Evolutionary conservation across 2,888 invertebrate species (phyloP), one percentile per base, ranked within the genome.

Genomic region (Heliconius hortense): DNA sequence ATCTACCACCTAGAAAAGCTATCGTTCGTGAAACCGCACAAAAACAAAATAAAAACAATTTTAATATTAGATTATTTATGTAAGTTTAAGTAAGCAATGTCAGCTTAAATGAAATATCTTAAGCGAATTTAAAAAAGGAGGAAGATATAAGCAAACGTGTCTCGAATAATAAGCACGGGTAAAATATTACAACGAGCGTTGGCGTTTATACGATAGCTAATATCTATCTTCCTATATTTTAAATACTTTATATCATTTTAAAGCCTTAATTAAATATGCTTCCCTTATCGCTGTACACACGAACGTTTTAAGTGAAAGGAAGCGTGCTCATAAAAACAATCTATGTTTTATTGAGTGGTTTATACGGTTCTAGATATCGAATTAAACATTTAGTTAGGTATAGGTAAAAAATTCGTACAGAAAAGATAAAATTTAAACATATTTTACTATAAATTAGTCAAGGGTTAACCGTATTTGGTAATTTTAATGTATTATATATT

Each of bases 321-420:
- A 78, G 72, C 64, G 63, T 56, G 62, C 60, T 62, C 56, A 43
- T 71, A 74, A 79, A 80, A 77, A 79, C 72, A 75, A 80, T 81
- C 80, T 78, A 76, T 70, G 77, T 80, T 74, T 67, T 75, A 79
- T 75, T 76, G 77, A 80, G 73, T 77, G 77, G 77, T 88, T 87
- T 89, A 90, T 89, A 89, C 89, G 89, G 84, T 81, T 82, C 80
- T 81, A 82, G 80, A 82, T 83, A 78, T 82, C 84, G 84, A 84
- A 69, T 74, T 88, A 88, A 88, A 85, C 86, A 48, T 0, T 87
- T 84, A 85, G 87, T 84, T 85, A 87, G 86, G 13, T 56, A 31
- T 35, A 53, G 28, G 53, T 35, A 15, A 4, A n/a, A 24, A 56
- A 15, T 56, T 8, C n/a, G 8, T 24, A 53, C 68, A 26, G 39